Base-by-base conservation (phyloP, 2,797 vertebrate genomes). In the Cheracebus regulus region DNA sequence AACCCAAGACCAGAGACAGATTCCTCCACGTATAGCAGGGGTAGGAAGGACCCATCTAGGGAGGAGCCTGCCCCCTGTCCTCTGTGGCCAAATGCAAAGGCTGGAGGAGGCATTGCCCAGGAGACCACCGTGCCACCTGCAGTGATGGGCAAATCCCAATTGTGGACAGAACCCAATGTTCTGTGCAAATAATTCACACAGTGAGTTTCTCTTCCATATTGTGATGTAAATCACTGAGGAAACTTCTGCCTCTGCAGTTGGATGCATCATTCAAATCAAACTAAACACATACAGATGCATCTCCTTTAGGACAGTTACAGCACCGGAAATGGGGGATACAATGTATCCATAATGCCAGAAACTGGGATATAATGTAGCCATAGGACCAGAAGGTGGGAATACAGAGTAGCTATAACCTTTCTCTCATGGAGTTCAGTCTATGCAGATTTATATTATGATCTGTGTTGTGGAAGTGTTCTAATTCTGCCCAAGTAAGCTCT, bases 351-450 rank as follows among this genome's bases (percentile, higher is more conserved):
- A 30, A 9, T 11, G 7, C 52, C 70, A 28, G 61, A 24, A 36
- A 9, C 84, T 17, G 86, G 13, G 76, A 22, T n/a, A 44, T 8
- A 41, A 17, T 24, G 46, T 7, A 90, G 19, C 36, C 82, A 24
- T 33, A n/a, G 22, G n/a, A 81, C 79, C 22, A 17, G 55, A 28
- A 44, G 26, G 11, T 41, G 4, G 24, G 13, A 39, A 55, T 5
- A 57, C 48, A 55, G 12, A 0, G 12, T n/a, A 61, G 44, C 36
- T 11, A 1, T 2, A 0, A 22, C 4, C 39, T 8, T 22, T 48
- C 36, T 50, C 19, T 50, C 46, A 0, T 1, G 7, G 19, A 10
- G n/a, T 58, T 26, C 12, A 17, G 72, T 52, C 96, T 5, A 0
- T 6, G 20, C 12, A 6, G 52, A 20, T 41, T 28, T 70, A 12